Evolutionary conservation across 2,113 vertebrate species (phyloP), one percentile per base, ranked within the genome.

Genomic region (Rhipidura dahli): DNA sequence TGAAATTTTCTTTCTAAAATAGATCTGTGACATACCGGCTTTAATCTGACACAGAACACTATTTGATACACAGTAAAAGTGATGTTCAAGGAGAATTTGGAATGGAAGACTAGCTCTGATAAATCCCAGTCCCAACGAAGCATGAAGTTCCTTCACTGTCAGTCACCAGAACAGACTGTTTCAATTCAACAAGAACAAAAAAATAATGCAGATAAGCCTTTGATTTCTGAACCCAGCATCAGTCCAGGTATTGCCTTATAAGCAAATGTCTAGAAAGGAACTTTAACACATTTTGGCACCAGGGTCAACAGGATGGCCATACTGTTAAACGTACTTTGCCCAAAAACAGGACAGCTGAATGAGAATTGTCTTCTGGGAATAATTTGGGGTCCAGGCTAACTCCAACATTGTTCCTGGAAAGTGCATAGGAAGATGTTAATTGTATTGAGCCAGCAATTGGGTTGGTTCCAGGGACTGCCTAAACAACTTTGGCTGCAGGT

Each of bases 1-100:
- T 47, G 68, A 93, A 24, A 44, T 71, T 92, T 90, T 92, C 51
- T 51, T 90, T 93, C 83, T 81, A 90, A 94, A 92, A 77, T n/a
- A 92, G 72, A 81, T 87, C 61, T 71, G 64, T 64, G 86, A 89
- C 47, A 91, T 65, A 71, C 15, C 28, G 92, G 33, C 64, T 87
- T 78, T 90, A 92, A 87, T 90, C 50, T 94, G 89, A 90, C 42
- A 89, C 5, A 73, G 54, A 90, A 88, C n/a, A 8, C 56, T 63
- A 54, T 20, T 61, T 9, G 7, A 71, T 64, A 71, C 47, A 66
- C 47, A 81, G 66, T 35, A 77, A 92, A 92, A 88, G 71, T 42
- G 0, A 68, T 44, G 20, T 79, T 93, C 57, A 89, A 91, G 89
- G 72, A 18, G 72, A 90, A 71, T 91, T 78, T 75, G 59, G 54